A percentile compares a stretch with the other conserved stretches of the same genome.
Conservation (phyloP, 2,113 vertebrate species). For the Lathamus discolor region DNA sequence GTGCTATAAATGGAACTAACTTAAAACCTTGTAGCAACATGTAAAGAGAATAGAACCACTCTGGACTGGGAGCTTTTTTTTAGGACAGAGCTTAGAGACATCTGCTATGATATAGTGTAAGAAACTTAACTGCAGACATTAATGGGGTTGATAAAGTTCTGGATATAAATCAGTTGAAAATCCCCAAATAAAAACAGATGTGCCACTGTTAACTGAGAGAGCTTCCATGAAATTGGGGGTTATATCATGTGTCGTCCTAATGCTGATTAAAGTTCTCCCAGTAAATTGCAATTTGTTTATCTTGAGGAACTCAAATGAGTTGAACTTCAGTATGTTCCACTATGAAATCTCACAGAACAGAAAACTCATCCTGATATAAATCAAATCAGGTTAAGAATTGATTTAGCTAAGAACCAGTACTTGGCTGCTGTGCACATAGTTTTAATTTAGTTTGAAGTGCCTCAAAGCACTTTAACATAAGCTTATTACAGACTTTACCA, state of each 20-base stretch:
- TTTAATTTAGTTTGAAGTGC: conserved; percentile 13
- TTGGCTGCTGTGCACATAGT: not conserved
- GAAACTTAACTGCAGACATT: not conserved
- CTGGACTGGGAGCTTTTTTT: not conserved
- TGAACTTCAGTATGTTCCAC: not conserved
- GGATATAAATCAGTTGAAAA: not conserved
- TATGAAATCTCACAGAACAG: not conserved
- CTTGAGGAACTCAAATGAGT: not conserved
- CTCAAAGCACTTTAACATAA: not conserved
- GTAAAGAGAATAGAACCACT: not conserved
- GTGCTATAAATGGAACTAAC: not conserved
- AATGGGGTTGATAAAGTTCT: not conserved
- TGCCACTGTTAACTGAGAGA: not conserved
- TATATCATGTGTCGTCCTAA: not conserved
- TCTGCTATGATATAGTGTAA: not conserved
- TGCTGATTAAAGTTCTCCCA: not conserved
- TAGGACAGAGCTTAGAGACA: not conserved
- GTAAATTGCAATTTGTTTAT: conserved; percentile 6
- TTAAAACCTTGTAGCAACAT: not conserved
- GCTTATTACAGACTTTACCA: not conserved
- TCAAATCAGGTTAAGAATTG: conserved; percentile 14
- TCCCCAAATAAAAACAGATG: not conserved
- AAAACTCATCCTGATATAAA: not conserved
- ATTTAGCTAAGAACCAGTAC: conserved; percentile 12
- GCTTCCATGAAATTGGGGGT: not conserved